These are phyloP conservation scores for Alectura lathami DNA, from an alignment of 2,113 vertebrate species.

Conservation along the genomic window DNA sequence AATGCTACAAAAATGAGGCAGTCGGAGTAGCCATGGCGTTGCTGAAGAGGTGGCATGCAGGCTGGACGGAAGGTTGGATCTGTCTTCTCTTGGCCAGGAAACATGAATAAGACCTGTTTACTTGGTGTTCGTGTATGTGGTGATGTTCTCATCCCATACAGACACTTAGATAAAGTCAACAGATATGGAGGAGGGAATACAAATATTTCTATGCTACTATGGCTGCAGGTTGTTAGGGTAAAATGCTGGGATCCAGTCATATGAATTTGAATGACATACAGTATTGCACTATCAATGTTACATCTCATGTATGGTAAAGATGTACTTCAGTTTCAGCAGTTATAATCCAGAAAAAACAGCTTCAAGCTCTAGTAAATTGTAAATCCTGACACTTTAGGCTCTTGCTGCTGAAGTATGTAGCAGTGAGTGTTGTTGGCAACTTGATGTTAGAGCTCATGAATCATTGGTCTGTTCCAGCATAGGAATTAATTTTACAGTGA, in stretches of 20 bases:
- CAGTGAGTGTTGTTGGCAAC: conserved; percentile 41
- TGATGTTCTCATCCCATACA: background rate
- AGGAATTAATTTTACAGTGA: background rate
- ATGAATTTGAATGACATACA: background rate
- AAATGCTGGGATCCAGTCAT: background rate
- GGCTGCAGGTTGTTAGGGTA: background rate
- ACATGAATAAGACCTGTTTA: background rate
- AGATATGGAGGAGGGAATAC: background rate
- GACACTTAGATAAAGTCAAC: background rate
- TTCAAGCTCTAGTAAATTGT: background rate
- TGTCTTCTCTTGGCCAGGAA: background rate
- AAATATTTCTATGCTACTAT: conserved; percentile 9
- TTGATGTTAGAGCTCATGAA: conserved; percentile 29
- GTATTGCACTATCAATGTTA: background rate
- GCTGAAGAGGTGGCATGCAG: background rate
- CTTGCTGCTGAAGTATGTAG: conserved; percentile 1
- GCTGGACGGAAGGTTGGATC: background rate
- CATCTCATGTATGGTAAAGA: background rate
- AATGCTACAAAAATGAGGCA: background rate
- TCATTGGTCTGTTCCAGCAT: conserved; percentile 41
- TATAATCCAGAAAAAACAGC: background rate
- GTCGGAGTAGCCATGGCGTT: background rate
- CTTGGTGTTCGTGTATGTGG: background rate
- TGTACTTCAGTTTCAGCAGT: background rate
- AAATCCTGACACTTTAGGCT: background rate